Base-by-base conservation (phyloP, 2,113 vertebrate species). In the Plecotus auritus region DNA sequence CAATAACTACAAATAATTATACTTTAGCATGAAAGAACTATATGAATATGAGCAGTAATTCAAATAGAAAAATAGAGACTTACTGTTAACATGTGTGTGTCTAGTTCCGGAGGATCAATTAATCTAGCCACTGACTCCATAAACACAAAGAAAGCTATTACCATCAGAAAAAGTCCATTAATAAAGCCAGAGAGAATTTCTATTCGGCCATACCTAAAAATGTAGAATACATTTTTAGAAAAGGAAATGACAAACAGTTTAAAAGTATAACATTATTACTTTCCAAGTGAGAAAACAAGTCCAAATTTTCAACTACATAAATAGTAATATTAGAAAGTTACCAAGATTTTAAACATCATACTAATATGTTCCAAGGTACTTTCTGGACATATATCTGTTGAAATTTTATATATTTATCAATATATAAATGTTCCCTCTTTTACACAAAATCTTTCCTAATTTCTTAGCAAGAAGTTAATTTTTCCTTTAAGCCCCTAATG, bases 101-200 rank as follows among this genome's bases (percentile, higher is more conserved):
- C 99, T 94, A 99, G 99, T 96, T 99, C 99, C 12, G 99, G 99
- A 97, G 99, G 99, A 98, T 99, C 99, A 90, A 99, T 96, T 88
- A 99, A 95, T 96, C 99, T 98, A 23, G 99, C 99, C 95, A 99
- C 97, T 0, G 99, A 99, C 90, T 99, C 99, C 97, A 99, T 92
- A 95, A 99, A 99, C 89, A 99, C 99, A 97, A 99, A 99, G 98
- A 99, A 99, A 69, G 99, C 99, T 97, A 99, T 99, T 97, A 99
- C 99, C 99, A 99, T 99, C 81, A 99, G 98, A 97, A 99, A 99
- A 74, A 99, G 98, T 61, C 99, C 99, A 87, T 99, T 99, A 98
- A 99, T 99, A 97, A 99, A 99, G 64, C 99, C 99, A 85, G 99
- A 99, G 12, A 99, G 99, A 93, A 99, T 99, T 98, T 99, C 99